Conservation (phyloP, 2,888 invertebrate species). For the Pardosa pseudoannulata region DNA sequence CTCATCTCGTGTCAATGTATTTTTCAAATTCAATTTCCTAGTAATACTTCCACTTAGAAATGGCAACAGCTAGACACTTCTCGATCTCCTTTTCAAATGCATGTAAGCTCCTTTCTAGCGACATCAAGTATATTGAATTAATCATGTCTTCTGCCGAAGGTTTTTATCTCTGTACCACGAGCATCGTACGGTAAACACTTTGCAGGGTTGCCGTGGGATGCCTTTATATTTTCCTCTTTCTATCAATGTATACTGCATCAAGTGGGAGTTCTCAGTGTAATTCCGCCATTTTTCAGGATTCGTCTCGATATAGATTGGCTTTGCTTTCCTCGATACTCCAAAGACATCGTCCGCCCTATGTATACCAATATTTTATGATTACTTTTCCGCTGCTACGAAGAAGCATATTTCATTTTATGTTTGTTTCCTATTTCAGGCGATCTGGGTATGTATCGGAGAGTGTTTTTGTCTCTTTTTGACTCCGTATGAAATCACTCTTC, state of each 20-base stretch:
- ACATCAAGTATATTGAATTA: constrained; percentile 31
- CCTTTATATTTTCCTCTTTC: constrained; percentile 22
- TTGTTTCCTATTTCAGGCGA: constrained; percentile 15
- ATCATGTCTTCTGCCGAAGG: constrained; percentile 26
- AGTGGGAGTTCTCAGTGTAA: constrained; percentile 4
- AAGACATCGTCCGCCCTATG: constrained; percentile 21
- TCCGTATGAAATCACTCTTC: constrained; percentile 19
- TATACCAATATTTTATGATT: constrained; percentile 63
- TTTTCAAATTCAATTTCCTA: not conserved
- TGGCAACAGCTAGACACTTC: not conserved
- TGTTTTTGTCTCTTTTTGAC: constrained; percentile 7
- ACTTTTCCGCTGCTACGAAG: constrained; percentile 34
- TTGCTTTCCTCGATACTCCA: constrained; percentile 18
- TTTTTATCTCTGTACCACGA: constrained; percentile 45
- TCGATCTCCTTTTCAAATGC: not conserved
- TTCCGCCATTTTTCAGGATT: constrained; percentile 52
- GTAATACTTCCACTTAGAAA: not conserved
- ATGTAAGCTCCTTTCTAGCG: not conserved
- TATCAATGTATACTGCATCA: constrained; percentile 31
- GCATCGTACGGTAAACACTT: constrained; percentile 43
- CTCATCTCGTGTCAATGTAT: no score
- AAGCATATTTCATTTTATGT: constrained; percentile 49
- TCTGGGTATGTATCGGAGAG: not conserved
- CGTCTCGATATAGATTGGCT: constrained; percentile 23
- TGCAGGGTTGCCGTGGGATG: not conserved